Percentiles rank a stretch among this genome's conserved stretches.
These are phyloP conservation scores for Umimayanthus kanabou DNA, from an alignment of 92 coral and sea anemone species.

Conservation along the genomic window DNA sequence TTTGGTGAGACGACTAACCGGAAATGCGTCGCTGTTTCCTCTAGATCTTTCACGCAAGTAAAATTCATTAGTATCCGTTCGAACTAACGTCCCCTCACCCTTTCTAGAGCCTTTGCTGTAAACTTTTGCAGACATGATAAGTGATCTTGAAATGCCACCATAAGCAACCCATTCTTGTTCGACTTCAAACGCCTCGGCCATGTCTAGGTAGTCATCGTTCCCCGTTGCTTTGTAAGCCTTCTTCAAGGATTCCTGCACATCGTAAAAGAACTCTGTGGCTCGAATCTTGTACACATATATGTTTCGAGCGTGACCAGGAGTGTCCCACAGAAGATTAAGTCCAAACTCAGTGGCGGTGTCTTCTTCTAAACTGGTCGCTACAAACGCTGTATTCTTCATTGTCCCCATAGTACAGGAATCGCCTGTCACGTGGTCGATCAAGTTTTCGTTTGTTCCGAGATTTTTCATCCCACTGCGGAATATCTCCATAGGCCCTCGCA, in stretches of 20 bases:
- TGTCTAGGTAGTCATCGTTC: background rate
- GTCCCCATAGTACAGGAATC: constrained; percentile 1
- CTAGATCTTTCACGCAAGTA: background rate
- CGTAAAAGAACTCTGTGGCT: constrained; percentile 17
- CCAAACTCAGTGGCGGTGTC: background rate
- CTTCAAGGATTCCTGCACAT: constrained; percentile 10
- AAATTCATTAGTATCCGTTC: background rate
- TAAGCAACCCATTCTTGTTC: background rate
- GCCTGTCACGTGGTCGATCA: constrained; percentile 2
- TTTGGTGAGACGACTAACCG: background rate
- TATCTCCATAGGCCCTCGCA: background rate
- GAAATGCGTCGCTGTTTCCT: background rate
- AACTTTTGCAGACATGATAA: background rate
- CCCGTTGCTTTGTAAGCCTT: background rate
- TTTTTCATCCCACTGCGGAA: background rate
- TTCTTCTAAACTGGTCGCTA: background rate
- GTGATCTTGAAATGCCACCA: background rate
- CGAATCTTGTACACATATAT: background rate
- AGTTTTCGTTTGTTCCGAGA: background rate
- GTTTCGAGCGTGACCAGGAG: background rate
- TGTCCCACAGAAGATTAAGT: background rate
- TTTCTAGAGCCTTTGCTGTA: background rate
- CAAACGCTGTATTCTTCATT: constrained; percentile 1
- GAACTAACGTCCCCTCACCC: background rate
- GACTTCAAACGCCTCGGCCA: background rate